These are phyloP conservation scores for Cyprinodon brontotheroides DNA, from an alignment of 2,113 vertebrate genomes.

Conservation along the genomic window DNA sequence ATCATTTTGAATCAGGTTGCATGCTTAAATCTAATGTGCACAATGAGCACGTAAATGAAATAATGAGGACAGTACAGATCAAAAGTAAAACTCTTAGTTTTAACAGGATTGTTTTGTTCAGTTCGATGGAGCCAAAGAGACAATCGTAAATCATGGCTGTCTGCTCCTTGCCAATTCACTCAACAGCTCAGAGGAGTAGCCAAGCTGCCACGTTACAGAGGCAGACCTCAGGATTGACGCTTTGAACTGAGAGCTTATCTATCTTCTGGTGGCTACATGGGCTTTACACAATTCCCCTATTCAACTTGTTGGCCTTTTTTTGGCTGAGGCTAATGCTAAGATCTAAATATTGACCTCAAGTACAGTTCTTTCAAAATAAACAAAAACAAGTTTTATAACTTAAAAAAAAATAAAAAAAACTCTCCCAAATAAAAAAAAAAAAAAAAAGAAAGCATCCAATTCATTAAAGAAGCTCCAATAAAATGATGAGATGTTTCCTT, in stretches of 20 bases:
- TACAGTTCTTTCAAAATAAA: slow-evolving; percentile 16
- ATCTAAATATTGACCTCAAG: slow-evolving; percentile 14
- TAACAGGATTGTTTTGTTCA: slow-evolving; percentile 13
- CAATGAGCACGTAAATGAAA: not conserved
- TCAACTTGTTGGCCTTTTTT: slow-evolving; percentile 36
- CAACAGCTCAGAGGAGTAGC: slow-evolving; percentile 44
- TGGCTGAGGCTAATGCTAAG: slow-evolving; percentile 24
- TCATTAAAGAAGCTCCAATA: slow-evolving; percentile 15
- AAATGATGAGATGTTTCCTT: slow-evolving; percentile 48
- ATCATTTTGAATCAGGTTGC: too few relatives aligned
- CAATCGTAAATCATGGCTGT: slow-evolving; percentile 37
- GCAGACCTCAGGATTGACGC: slow-evolving; percentile 57
- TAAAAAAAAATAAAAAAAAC: too few relatives aligned
- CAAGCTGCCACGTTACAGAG: slow-evolving; percentile 49
- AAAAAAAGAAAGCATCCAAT: slow-evolving; percentile 3
- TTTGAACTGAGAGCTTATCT: slow-evolving; percentile 47
- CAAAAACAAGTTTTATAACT: too few relatives aligned
- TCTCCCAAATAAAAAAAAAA: not conserved
- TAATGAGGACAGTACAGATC: not conserved
- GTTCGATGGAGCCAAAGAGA: slow-evolving; percentile 18
- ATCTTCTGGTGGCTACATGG: slow-evolving; percentile 39
- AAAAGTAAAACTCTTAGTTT: slow-evolving; percentile 7
- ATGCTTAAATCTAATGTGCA: not conserved
- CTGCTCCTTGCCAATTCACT: slow-evolving; percentile 37
- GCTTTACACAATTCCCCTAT: slow-evolving; percentile 25